These are phyloP conservation scores for Heliconius himera DNA, from an alignment of 1,140 invertebrate species.

Conservation along the genomic window DNA sequence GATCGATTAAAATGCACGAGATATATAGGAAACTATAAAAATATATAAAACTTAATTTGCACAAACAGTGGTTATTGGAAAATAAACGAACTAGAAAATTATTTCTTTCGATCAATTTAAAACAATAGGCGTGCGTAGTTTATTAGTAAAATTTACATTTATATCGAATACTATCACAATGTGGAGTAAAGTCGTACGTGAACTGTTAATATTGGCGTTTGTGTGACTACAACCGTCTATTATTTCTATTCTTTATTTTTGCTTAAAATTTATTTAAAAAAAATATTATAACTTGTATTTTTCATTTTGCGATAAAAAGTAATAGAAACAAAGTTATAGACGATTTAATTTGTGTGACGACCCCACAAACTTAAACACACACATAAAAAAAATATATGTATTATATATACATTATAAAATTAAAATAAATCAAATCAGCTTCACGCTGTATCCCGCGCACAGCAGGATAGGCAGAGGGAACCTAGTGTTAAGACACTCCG, in stretches of 20 bases:
- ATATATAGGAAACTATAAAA: neutral
- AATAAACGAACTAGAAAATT: neutral
- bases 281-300: no score
- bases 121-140: neutral
- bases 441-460: no score
- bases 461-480: no score
- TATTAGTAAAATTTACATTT: constrained; percentile 4
- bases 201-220: neutral
- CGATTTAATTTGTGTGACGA: no score
- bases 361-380: no score
- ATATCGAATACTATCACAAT: neutral
- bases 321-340: no score
- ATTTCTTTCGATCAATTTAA: neutral
- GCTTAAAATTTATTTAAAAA: neutral
- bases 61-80: neutral
- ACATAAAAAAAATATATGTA: no score
- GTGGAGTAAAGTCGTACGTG: neutral
- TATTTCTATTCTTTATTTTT: neutral
- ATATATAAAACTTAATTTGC: neutral
- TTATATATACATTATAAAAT: no score
- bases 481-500: no score
- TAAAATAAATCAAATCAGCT: no score
- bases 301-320: no score
- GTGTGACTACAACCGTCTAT: neutral
- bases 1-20: neutral